Conservation (phyloP, 1,140 invertebrate species). For the Drosophila quadrilineata region DNA sequence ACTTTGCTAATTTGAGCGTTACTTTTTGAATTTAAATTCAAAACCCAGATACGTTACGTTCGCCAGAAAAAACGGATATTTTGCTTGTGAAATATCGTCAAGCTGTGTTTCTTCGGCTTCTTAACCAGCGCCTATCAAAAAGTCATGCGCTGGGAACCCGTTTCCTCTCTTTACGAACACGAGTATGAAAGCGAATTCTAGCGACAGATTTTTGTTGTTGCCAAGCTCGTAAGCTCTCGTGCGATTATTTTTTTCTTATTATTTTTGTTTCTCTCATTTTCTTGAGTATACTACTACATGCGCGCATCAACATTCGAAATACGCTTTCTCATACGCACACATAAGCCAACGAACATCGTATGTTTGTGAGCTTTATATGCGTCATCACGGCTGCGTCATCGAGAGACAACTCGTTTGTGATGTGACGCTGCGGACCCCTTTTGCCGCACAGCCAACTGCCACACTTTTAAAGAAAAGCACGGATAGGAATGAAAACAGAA, state of each 20-base stretch:
- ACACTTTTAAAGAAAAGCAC: no score
- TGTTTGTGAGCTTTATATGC: slow-evolving; percentile 15
- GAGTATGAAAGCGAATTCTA: slow-evolving; percentile 43
- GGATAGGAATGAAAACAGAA: no score
- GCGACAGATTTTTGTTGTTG: slow-evolving; percentile 47
- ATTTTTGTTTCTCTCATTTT: slow-evolving; percentile 23
- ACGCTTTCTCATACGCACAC: background rate
- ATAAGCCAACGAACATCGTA: no score
- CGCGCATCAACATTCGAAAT: background rate
- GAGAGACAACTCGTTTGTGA: slow-evolving; percentile 20
- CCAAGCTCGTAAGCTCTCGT: slow-evolving; percentile 49
- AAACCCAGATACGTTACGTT: slow-evolving; percentile 46
- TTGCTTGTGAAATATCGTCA: slow-evolving; percentile 41
- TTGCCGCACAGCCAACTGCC: background rate
- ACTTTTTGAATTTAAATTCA: slow-evolving; percentile 64
- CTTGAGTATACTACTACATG: slow-evolving; percentile 1
- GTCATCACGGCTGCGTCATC: slow-evolving; percentile 46
- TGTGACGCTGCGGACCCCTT: slow-evolving; percentile 14
- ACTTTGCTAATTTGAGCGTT: slow-evolving; percentile 41
- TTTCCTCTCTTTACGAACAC: slow-evolving; percentile 31
- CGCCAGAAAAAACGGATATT: slow-evolving; percentile 21
- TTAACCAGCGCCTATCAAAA: slow-evolving; percentile 17
- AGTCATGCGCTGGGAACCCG: slow-evolving; percentile 28
- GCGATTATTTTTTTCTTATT: slow-evolving; percentile 8
- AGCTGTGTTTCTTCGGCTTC: slow-evolving; percentile 18